phyloP scores from a whole-genome alignment of 1,140 invertebrate species.

The Ectropis grisescens region DNA sequence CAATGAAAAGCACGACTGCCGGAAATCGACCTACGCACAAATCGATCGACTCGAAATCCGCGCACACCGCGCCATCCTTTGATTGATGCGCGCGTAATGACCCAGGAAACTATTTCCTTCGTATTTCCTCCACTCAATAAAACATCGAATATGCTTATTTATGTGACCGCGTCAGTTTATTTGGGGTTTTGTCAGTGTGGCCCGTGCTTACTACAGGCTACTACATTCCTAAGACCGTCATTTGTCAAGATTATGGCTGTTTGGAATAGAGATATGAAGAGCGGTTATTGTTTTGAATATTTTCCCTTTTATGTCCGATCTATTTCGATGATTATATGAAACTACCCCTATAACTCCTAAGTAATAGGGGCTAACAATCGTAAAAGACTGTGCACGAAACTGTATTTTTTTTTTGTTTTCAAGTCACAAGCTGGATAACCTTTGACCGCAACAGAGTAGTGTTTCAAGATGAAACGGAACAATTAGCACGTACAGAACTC shows the following conservation, averaged over 20 bases:
- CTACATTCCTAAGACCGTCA: constrained; percentile 59
- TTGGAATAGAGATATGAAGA: constrained; percentile 63
- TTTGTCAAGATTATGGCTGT: constrained; percentile 66
- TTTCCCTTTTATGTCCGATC: constrained; percentile 38
- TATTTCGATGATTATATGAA: too few relatives aligned
- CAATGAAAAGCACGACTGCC: too few relatives aligned
- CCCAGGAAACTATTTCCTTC: constrained; percentile 63
- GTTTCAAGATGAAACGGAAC: constrained; percentile 18
- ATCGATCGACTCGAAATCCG: constrained; percentile 14
- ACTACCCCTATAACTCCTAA: too few relatives aligned
- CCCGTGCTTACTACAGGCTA: constrained; percentile 34
- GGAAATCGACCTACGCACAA: constrained; percentile 5
- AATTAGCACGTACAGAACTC: constrained; percentile 48
- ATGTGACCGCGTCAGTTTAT: constrained; percentile 59
- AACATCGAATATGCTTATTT: constrained; percentile 66
- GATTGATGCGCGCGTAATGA: constrained; percentile 66
- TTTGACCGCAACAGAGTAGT: not conserved
- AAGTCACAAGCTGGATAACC: too few relatives aligned
- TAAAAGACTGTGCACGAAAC: too few relatives aligned
- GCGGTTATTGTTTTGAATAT: constrained; percentile 64
- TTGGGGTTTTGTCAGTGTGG: constrained; percentile 59
- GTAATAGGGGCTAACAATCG: too few relatives aligned
- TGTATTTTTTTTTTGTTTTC: too few relatives aligned
- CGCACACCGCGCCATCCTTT: constrained; percentile 30
- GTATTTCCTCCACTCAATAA: constrained; percentile 67